phyloP scores from a whole-genome alignment of 2,888 invertebrate genomes.

The Leistus spinibarbis region DNA sequence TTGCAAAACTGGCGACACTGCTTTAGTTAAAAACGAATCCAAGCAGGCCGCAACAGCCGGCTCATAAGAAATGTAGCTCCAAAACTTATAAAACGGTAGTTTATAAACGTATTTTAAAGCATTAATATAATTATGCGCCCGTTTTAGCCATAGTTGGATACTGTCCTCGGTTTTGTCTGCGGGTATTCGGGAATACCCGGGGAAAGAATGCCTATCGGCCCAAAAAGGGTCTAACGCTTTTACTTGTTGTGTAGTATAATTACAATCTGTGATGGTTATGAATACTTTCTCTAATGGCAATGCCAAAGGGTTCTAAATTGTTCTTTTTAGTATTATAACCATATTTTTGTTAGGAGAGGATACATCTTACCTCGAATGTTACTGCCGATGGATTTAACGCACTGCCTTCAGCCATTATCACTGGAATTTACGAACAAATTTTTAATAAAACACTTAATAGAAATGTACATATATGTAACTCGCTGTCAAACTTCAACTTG shows the following conservation, averaged over 20 bases:
- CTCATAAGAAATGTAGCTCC: slow-evolving; percentile 54
- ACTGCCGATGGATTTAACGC: not conserved
- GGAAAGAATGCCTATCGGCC: slow-evolving; percentile 8
- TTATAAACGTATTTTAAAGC: slow-evolving; percentile 3
- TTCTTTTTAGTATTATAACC: not conserved
- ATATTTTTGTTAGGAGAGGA: not conserved
- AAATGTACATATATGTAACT: no score
- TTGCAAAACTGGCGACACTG: slow-evolving; percentile 54
- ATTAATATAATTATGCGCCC: slow-evolving; percentile 5
- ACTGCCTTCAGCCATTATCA: slow-evolving; percentile 6
- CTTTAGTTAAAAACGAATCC: slow-evolving; percentile 51
- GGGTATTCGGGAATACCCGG: slow-evolving; percentile 21
- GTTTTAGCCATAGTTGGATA: slow-evolving; percentile 6
- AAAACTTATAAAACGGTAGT: slow-evolving; percentile 53
- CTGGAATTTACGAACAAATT: not conserved
- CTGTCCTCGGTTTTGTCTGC: not conserved
- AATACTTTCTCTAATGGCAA: slow-evolving; percentile 61
- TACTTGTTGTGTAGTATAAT: not conserved
- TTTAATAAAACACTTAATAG: no score
- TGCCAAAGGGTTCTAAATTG: slow-evolving; percentile 64
- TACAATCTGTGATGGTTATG: slow-evolving; percentile 47
- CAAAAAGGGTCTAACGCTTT: slow-evolving; percentile 28
- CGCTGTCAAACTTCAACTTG: no score
- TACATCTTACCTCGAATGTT: slow-evolving; percentile 1
- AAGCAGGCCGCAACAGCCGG: slow-evolving; percentile 47